These are phyloP conservation scores for Salvelinus fontinalis DNA, from an alignment of 2,113 vertebrate genomes.

Conservation along the genomic window DNA sequence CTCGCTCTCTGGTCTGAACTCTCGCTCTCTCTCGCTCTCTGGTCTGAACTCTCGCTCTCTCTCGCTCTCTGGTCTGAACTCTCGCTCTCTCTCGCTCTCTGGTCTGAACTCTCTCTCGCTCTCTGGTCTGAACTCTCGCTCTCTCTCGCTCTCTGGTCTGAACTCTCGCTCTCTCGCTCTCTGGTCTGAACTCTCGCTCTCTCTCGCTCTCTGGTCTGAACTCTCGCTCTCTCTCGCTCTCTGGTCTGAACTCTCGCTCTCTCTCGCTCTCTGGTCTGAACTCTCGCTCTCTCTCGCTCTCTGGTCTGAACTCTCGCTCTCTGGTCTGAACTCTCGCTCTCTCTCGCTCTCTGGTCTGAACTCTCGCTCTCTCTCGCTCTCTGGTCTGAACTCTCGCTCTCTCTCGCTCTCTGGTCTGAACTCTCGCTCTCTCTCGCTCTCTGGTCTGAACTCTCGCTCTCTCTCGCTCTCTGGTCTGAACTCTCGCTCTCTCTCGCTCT, in stretches of 20 bases:
- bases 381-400: not conserved
- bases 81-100: not conserved
- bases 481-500: not conserved
- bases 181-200: not conserved
- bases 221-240: constrained; percentile 32
- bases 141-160: too few relatives aligned
- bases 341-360: not conserved
- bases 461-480: not conserved
- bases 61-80: too few relatives aligned
- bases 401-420: not conserved
- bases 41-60: not conserved
- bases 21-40: not conserved
- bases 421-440: not conserved
- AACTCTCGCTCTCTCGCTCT: not conserved
- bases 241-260: too few relatives aligned
- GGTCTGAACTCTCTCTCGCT: constrained; percentile 4
- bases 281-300: constrained; percentile 9
- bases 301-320: not conserved
- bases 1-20: not conserved
- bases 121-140: not conserved
- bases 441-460: not conserved
- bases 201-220: constrained; percentile 11
- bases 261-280: not conserved
- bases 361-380: not conserved
- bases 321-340: not conserved